Evolutionary conservation across 2,113 vertebrate species (phyloP), one percentile per base, ranked within the genome.

Genomic region (Ellobius talpinus): DNA sequence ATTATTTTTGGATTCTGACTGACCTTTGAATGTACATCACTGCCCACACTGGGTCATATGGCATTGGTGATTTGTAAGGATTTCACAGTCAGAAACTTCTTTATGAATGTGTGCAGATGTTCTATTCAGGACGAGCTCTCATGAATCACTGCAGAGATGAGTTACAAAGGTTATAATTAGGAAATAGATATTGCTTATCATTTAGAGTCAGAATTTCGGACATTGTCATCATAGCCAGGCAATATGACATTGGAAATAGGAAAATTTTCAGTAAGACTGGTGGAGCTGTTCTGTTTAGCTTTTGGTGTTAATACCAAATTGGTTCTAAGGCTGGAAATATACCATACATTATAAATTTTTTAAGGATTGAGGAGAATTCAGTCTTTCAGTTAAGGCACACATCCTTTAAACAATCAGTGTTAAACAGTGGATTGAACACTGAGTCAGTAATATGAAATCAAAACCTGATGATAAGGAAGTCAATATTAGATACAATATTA

Each of bases 281-380:
- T 16, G 21, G 2, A 52, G 39, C 3, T 72, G 0, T 77, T 81
- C 17, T 77, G 0, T 93, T 74, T 72, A 17, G 13, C 21, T 93
- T 85, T 91, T 50, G 73, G 4, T 76, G n/a, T 85, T 89, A 10
- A 17, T 55, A 70, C 0, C 12, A 58, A 58, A n/a, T 91, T 45
- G 9, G 42, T 87, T 76, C 96, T 39, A 89, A 92, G 74, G 31
- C 31, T 89, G 36, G 23, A 86, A 94, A 74, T 93, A 78, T 4
- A 65, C 0, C 3, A 81, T 77, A 31, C 87, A 39, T 33, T 82
- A 5, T 76, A 66, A 5, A 5, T 33, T 81, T 39, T 63, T 63
- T 26, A 12, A 77, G 85, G 82, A 87, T 66, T 52, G 26, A 84
- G 36, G 13, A 88, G 21, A 68, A 3, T 17, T 63, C 58, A 3